Base-by-base conservation (phyloP, 2,888 invertebrate species). In the Ctenicera cuprea region DNA sequence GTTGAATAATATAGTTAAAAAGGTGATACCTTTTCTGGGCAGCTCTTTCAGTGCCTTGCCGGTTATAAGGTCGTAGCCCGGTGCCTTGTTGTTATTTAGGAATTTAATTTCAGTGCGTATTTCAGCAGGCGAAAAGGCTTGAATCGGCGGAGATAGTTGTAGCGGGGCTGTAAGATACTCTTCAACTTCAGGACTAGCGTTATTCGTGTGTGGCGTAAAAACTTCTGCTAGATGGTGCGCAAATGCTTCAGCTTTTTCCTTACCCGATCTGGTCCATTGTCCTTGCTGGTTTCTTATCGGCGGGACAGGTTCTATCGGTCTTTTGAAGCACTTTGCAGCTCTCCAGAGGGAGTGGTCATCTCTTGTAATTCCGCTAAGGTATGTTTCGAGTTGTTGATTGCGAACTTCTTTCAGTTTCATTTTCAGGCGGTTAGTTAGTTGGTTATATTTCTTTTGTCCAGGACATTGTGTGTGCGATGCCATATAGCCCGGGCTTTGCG, bases 321-420 rank as follows among this genome's bases (percentile, higher is more conserved):
- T 12, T 30, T 64, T 64, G 9, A 64, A 50, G 7, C 18, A 50
- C 11, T 64, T 64, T 5, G 50, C 14, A 1, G 33, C 64, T 38
- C 14, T 64, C 50, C 64, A 64, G 11, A 64, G 14, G 0, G 50
- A 26, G 18, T 64, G n/a, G n/a, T n/a, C n/a, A 37, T 64, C 64
- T 22, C 16, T 14, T 45, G 4, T n/a, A n/a, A n/a, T n/a, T n/a
- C 20, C 22, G 20, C 14, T 9, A 3, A 59, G 37, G 18, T 59
- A 59, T 20, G 9, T 18, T 30, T 59, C 5, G 5, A 59, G 20
- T 30, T 59, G 12, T 18, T 59, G 11, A 37, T 59, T 59, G 1
- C 41, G 12, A 1, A 18, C 7, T 8, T 59, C 38, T 14, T n/a
- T 18, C n/a, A 59, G 11, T 38, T 0, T 33, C 20, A 18, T 20